Evolutionary conservation across 2,888 invertebrate species (phyloP).

Genomic region (Diaperis boleti): DNA sequence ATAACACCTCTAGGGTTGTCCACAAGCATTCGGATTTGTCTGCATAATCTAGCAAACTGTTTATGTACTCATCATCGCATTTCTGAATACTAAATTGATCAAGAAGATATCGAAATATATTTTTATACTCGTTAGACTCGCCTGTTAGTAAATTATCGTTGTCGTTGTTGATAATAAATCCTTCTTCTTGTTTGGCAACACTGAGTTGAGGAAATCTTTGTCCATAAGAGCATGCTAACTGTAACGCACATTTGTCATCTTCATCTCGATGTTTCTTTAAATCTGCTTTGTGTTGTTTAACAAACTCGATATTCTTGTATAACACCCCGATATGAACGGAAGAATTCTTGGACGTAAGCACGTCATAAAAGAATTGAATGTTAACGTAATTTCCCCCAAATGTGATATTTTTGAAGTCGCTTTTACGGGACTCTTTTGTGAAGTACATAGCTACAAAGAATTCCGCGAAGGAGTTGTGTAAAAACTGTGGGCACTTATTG

Average conservation of each 20-base stretch:
- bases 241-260: conserved; percentile 2
- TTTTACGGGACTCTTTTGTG: background rate
- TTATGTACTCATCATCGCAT: background rate
- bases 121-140: background rate
- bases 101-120: conserved; percentile 12
- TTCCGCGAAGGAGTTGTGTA: conserved; percentile 18
- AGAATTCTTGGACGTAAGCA: background rate
- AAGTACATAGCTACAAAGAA: conserved; percentile 14
- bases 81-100: background rate
- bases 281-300: conserved; percentile 3
- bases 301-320: conserved; percentile 5
- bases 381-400: background rate
- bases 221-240: conserved; percentile 14
- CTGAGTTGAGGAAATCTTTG: background rate
- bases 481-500: conserved; percentile 7
- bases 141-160: background rate
- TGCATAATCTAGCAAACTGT: background rate
- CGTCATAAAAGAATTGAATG: conserved; percentile 6
- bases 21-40: background rate
- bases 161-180: background rate
- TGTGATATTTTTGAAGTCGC: background rate
- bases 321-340: conserved; percentile 7
- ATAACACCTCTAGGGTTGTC: background rate
- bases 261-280: background rate
- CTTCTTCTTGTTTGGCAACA: background rate